Conservation (phyloP, 92 coral and sea anemone species). For the Paramuricea clavata region DNA sequence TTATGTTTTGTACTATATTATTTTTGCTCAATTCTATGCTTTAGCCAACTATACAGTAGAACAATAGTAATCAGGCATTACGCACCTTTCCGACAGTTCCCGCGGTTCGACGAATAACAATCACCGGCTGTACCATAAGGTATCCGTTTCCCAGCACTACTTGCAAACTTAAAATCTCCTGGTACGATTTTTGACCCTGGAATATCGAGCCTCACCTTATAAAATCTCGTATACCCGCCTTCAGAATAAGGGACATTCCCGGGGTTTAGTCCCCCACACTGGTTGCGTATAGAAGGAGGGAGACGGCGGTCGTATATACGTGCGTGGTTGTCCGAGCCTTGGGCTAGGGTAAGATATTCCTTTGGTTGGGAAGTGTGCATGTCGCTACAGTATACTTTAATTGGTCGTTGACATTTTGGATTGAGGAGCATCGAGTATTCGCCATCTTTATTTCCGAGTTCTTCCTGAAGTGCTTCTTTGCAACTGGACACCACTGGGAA, state of each 20-base stretch:
- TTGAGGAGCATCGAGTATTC: slow-evolving; percentile 31
- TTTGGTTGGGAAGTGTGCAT: slow-evolving; percentile 35
- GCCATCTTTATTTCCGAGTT: slow-evolving; percentile 49
- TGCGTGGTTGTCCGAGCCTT: slow-evolving; percentile 33
- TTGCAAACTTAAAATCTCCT: slow-evolving; percentile 35
- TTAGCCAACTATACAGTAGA: no score
- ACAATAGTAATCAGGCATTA: no score
- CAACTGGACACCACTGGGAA: slow-evolving; percentile 42
- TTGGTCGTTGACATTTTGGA: slow-evolving; percentile 38
- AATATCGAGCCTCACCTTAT: slow-evolving; percentile 24
- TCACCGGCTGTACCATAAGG: slow-evolving; percentile 50
- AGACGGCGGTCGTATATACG: slow-evolving; percentile 10
- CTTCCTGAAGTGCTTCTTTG: slow-evolving; percentile 44
- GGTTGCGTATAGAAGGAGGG: neutral
- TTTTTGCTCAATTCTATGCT: no score
- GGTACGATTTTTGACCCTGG: slow-evolving; percentile 12
- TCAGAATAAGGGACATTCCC: slow-evolving; percentile 6
- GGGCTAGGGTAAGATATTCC: slow-evolving; percentile 41
- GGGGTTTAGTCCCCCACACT: slow-evolving; percentile 28
- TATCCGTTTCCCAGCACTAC: slow-evolving; percentile 6
- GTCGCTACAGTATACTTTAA: slow-evolving; percentile 44
- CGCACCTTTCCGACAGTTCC: slow-evolving; percentile 35
- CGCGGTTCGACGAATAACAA: slow-evolving; percentile 37
- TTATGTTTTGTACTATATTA: no score
- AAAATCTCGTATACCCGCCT: slow-evolving; percentile 41